These are phyloP conservation scores for Druceiella hillmani DNA, from an alignment of 2,888 invertebrate genomes.

Conservation along the genomic window DNA sequence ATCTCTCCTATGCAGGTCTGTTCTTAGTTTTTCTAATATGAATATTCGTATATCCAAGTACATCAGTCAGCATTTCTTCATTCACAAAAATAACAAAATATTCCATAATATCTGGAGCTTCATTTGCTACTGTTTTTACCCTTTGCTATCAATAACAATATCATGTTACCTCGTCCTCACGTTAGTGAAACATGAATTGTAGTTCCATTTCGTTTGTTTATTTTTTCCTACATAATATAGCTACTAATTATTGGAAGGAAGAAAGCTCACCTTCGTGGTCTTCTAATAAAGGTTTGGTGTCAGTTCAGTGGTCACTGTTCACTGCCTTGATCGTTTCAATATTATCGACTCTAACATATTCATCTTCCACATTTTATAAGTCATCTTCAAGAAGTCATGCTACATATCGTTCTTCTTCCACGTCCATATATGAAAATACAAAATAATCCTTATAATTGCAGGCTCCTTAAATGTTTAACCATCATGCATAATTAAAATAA, in stretches of 20 bases:
- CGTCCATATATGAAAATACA: no score
- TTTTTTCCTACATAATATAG: slow-evolving; percentile 14
- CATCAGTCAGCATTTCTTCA: slow-evolving; percentile 11
- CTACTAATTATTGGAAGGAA: slow-evolving; percentile 10
- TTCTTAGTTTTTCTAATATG: slow-evolving; percentile 4
- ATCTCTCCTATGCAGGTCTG: slow-evolving; percentile 10
- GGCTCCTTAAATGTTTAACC: no score
- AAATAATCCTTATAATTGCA: no score
- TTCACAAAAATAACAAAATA: slow-evolving; percentile 10
- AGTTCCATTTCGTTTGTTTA: slow-evolving; percentile 12
- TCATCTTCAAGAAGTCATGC: no score
- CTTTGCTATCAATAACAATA: slow-evolving; percentile 10
- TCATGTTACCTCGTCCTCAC: no score
- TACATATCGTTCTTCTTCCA: no score
- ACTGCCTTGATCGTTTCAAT: no score
- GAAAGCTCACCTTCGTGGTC: slow-evolving; percentile 13
- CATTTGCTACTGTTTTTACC: slow-evolving; percentile 12
- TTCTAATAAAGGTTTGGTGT: slow-evolving; percentile 11
- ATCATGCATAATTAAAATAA: no score
- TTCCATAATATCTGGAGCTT: slow-evolving; percentile 5
- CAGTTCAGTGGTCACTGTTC: slow-evolving; percentile 10
- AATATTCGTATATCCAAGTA: slow-evolving; percentile 12
- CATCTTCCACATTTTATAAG: no score
- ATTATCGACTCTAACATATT: no score
- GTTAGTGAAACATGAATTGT: slow-evolving; percentile 8